Evolutionary conservation across 2,888 invertebrate species (phyloP).

Genomic region (Thymelicus acteon): DNA sequence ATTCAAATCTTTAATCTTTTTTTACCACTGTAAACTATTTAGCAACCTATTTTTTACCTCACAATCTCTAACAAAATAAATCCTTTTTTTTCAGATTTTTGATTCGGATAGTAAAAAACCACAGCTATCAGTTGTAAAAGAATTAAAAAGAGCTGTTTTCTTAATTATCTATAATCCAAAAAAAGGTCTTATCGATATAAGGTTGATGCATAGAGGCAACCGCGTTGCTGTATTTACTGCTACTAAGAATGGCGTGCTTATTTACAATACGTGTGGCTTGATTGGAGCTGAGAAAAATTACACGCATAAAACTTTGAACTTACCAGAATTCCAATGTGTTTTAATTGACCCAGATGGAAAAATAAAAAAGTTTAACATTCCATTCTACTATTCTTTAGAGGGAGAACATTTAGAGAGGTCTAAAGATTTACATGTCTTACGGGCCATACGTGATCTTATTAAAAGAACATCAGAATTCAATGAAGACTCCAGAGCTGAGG

Average conservation of each 20-base stretch:
- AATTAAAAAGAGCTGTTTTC: slow-evolving; percentile 89
- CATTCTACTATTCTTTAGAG: slow-evolving; percentile 95
- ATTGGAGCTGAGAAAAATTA: slow-evolving; percentile 88
- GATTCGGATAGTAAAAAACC: slow-evolving; percentile 75
- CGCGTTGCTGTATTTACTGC: slow-evolving; percentile 96
- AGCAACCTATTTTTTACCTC: no score
- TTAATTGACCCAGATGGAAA: slow-evolving; percentile 93
- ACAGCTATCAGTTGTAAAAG: slow-evolving; percentile 70
- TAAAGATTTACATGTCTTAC: slow-evolving; percentile 93
- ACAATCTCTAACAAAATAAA: neutral
- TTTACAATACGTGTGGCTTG: slow-evolving; percentile 92
- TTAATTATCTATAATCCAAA: slow-evolving; percentile 97
- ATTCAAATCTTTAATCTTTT: no score
- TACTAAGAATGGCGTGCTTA: slow-evolving; percentile 91
- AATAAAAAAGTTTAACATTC: slow-evolving; percentile 92
- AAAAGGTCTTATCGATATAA: slow-evolving; percentile 96
- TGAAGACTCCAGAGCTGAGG: slow-evolving; percentile 80
- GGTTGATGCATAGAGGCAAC: slow-evolving; percentile 95
- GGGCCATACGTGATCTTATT: slow-evolving; percentile 88
- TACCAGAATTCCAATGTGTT: slow-evolving; percentile 89
- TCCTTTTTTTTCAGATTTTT: slow-evolving; percentile 66
- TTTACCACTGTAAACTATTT: no score
- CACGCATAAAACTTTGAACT: slow-evolving; percentile 83
- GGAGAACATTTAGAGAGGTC: slow-evolving; percentile 94
- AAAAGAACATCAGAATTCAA: slow-evolving; percentile 82